A percentile compares a stretch with the other conserved stretches of the same genome.
Conservation (phyloP, 2,797 vertebrate genomes). For the Lacerta agilis region DNA sequence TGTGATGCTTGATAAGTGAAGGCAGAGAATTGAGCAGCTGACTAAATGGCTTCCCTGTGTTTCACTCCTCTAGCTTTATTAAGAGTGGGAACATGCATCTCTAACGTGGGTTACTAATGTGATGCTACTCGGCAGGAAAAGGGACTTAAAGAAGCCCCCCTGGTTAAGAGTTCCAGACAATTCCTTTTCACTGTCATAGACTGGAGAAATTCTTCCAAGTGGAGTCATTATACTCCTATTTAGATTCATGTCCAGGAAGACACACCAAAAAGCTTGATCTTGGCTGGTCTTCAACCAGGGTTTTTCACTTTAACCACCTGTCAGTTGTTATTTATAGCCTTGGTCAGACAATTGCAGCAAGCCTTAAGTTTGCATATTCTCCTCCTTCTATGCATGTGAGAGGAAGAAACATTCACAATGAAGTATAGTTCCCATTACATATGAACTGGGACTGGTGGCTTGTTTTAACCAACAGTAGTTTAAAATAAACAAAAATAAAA, state of each 20-base stretch:
- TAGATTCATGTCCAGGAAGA: neutral
- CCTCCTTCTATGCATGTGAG: neutral
- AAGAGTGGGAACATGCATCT: conserved; percentile 30
- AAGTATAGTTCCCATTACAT: neutral
- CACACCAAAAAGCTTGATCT: neutral
- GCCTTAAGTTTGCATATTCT: neutral
- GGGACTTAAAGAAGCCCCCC: conserved; percentile 45
- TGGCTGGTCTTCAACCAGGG: neutral
- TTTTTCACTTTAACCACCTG: neutral
- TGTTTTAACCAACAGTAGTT: neutral
- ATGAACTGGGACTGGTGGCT: neutral
- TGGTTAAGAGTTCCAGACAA: neutral
- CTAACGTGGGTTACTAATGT: conserved; percentile 42
- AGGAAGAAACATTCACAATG: neutral
- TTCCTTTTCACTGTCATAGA: neutral
- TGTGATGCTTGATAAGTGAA: neutral
- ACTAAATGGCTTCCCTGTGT: conserved; percentile 68
- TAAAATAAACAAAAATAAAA: neutral
- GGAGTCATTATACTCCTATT: neutral
- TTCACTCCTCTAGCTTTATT: conserved; percentile 67
- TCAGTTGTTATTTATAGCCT: neutral
- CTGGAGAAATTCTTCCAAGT: neutral
- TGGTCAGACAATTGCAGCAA: neutral
- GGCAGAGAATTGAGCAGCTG: conserved; percentile 45
- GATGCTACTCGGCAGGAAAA: conserved; percentile 33